Conservation (phyloP, 1,140 invertebrate species). For the Neotoxoptera formosana region DNA sequence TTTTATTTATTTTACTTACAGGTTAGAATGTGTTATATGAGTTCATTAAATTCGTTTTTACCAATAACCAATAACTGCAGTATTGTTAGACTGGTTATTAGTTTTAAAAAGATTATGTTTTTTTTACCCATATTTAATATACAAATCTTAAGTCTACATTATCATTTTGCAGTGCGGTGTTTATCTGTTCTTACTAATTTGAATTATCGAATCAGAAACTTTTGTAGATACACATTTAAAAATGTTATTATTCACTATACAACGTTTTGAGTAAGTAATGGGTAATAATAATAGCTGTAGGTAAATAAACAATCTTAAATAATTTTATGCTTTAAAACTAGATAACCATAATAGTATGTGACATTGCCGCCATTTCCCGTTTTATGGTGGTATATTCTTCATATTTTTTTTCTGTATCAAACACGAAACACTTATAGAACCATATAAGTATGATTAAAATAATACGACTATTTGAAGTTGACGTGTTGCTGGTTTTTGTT, state of each 20-base stretch:
- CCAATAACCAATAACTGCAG: background rate
- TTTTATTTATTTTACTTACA: background rate
- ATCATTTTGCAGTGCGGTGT: background rate
- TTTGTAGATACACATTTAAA: background rate
- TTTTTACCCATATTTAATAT: background rate
- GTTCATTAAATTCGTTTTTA: background rate
- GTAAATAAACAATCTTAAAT: background rate
- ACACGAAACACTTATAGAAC: background rate
- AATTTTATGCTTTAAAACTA: background rate
- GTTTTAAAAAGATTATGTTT: background rate
- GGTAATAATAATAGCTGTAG: slow-evolving; percentile 8
- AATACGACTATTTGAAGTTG: background rate
- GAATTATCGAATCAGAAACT: background rate
- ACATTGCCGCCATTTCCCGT: background rate
- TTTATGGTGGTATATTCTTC: background rate
- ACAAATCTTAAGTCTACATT: background rate
- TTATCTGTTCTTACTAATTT: background rate
- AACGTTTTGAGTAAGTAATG: background rate
- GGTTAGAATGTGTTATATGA: background rate
- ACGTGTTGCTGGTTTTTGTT: background rate
- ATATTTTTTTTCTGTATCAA: background rate
- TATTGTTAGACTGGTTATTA: background rate
- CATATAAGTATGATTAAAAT: background rate
- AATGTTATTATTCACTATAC: background rate
- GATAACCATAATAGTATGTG: background rate